Conservation (phyloP, 2,113 vertebrate species). For the Ahaetulla prasina region DNA sequence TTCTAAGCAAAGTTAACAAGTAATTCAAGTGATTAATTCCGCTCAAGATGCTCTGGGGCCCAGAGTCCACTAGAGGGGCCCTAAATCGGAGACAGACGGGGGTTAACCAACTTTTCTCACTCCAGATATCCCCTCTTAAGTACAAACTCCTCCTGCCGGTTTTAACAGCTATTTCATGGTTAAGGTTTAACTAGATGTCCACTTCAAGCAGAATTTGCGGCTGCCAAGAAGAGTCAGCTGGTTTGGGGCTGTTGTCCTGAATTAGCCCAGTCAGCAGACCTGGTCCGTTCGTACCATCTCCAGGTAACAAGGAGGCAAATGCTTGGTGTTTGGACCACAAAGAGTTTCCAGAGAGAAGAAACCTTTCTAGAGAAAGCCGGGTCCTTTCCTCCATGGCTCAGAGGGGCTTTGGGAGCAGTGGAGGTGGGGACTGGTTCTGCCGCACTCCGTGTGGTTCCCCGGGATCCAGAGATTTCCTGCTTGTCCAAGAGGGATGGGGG, state of each 20-base stretch:
- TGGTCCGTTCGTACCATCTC: background rate
- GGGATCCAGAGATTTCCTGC: background rate
- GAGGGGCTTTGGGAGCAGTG: background rate
- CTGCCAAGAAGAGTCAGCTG: background rate
- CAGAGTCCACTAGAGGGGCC: background rate
- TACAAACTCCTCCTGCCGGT: background rate
- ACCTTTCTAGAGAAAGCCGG: background rate
- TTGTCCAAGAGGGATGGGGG: background rate
- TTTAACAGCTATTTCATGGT: background rate
- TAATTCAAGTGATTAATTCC: background rate
- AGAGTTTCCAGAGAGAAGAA: slow-evolving; percentile 13
- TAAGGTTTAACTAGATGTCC: background rate
- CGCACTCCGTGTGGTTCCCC: background rate
- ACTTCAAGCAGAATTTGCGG: background rate
- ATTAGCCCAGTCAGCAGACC: background rate
- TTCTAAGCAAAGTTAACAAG: background rate
- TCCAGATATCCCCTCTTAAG: background rate
- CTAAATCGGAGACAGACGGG: background rate
- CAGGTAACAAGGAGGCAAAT: background rate
- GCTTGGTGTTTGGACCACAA: background rate
- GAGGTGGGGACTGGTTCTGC: background rate
- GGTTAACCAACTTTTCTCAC: background rate
- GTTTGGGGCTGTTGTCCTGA: background rate
- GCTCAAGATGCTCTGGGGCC: background rate
- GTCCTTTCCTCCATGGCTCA: background rate